These are phyloP conservation scores for Erpetoichthys calabaricus DNA, from an alignment of 2,797 vertebrate genomes.

Conservation along the genomic window DNA sequence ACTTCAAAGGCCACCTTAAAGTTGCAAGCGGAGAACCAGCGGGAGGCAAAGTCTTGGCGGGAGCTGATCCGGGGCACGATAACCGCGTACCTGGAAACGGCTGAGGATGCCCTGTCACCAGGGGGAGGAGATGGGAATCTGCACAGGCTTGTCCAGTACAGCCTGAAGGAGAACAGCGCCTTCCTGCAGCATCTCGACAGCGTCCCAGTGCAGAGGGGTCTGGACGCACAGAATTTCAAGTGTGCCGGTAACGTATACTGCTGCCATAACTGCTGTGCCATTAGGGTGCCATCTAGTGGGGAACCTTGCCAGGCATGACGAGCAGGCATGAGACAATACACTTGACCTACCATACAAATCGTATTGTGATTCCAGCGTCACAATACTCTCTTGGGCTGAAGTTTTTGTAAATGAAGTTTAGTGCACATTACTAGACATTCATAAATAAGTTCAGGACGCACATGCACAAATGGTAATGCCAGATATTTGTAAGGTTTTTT, in stretches of 20 bases:
- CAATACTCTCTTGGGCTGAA: too few relatives aligned
- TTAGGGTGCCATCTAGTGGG: too few relatives aligned
- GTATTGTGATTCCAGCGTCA: too few relatives aligned
- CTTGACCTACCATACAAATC: too few relatives aligned
- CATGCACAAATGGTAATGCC: too few relatives aligned
- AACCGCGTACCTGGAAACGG: conserved; percentile 69
- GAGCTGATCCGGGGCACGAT: conserved; percentile 65
- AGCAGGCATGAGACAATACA: too few relatives aligned
- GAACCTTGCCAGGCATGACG: too few relatives aligned
- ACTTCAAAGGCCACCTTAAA: conserved; percentile 64
- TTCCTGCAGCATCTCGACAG: conserved; percentile 65
- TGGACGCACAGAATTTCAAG: conserved; percentile 80
- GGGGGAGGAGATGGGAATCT: conserved; percentile 46
- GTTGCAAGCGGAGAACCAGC: conserved; percentile 54
- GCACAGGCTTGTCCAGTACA: conserved; percentile 66
- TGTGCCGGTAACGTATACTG: conserved; percentile 68
- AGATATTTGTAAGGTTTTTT: too few relatives aligned
- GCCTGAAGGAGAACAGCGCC: conserved; percentile 56
- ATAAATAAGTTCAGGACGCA: too few relatives aligned
- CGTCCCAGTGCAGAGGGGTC: conserved; percentile 72
- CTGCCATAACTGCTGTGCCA: not conserved
- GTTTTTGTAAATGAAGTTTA: too few relatives aligned
- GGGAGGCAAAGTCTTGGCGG: conserved; percentile 72
- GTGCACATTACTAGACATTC: too few relatives aligned
- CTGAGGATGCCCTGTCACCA: conserved; percentile 43